These are phyloP conservation scores for Drosophila kohkoa DNA, from an alignment of 1,140 invertebrate species.

Conservation along the genomic window DNA sequence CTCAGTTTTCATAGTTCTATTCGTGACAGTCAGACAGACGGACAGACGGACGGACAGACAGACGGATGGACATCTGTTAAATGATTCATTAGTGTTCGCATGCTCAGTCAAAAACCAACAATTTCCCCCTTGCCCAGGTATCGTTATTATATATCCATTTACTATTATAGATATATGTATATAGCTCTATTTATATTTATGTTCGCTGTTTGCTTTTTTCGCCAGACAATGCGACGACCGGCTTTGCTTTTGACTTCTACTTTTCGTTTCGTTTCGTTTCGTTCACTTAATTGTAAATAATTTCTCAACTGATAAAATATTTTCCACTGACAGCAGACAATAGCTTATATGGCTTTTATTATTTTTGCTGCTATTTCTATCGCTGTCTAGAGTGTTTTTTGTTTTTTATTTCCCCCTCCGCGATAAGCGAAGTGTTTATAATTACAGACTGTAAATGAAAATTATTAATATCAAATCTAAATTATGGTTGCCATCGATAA, in stretches of 20 bases:
- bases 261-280: slow-evolving; percentile 44
- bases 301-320: slow-evolving; percentile 59
- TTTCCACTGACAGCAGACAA: slow-evolving; percentile 39
- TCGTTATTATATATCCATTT: slow-evolving; percentile 17
- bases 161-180: slow-evolving; percentile 12
- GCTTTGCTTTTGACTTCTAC: slow-evolving; percentile 24
- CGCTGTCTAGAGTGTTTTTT: slow-evolving; percentile 10
- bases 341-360: slow-evolving; percentile 30
- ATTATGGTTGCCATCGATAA: slow-evolving; percentile 1
- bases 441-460: slow-evolving; percentile 26
- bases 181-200: slow-evolving; percentile 18
- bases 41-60: background rate
- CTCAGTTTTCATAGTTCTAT: slow-evolving; percentile 47
- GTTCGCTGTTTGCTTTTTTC: slow-evolving; percentile 26
- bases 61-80: slow-evolving; percentile 70
- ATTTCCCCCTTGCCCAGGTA: slow-evolving; percentile 30
- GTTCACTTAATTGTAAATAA: slow-evolving; percentile 57
- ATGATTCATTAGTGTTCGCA: slow-evolving; percentile 71
- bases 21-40: slow-evolving; percentile 1
- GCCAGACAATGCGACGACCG: slow-evolving; percentile 74
- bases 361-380: slow-evolving; percentile 26
- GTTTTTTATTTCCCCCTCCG: background rate
- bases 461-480: slow-evolving; percentile 12
- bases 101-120: slow-evolving; percentile 39
- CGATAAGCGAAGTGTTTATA: slow-evolving; percentile 20